Percentiles rank a stretch among this genome's conserved stretches.
Conservation (phyloP, 2,888 invertebrate genomes). For the Melangyna quadrimaculata region DNA sequence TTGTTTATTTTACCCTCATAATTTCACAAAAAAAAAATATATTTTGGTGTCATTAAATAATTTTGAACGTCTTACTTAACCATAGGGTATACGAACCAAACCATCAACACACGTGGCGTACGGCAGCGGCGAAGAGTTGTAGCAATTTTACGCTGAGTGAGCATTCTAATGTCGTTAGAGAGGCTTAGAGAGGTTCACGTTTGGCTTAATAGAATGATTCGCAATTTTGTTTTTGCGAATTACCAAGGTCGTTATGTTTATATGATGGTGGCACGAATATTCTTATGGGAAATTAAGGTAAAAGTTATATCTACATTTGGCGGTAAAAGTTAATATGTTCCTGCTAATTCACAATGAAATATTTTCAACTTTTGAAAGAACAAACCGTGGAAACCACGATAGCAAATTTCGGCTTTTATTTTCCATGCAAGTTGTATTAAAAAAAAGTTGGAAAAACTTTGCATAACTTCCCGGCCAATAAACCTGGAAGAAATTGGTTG, state of each 20-base stretch:
- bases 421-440: no score
- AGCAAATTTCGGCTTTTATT: no score
- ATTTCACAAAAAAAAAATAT: background rate
- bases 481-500: no score
- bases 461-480: no score
- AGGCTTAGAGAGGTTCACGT: background rate
- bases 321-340: no score
- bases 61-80: conserved; percentile 18
- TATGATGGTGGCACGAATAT: background rate
- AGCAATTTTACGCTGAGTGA: conserved; percentile 40
- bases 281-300: background rate
- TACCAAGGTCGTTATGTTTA: conserved; percentile 9
- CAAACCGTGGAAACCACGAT: no score
- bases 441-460: no score
- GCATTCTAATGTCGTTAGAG: conserved; percentile 33
- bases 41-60: conserved; percentile 33
- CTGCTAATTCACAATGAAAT: no score
- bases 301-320: background rate
- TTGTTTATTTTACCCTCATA: background rate
- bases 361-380: no score
- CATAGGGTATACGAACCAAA: no score
- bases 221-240: conserved; percentile 1
- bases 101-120: conserved; percentile 6
- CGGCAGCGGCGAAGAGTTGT: background rate
- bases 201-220: conserved; percentile 3